Base-by-base conservation (phyloP, 2,113 vertebrate genomes). In the Pitta sordida region DNA sequence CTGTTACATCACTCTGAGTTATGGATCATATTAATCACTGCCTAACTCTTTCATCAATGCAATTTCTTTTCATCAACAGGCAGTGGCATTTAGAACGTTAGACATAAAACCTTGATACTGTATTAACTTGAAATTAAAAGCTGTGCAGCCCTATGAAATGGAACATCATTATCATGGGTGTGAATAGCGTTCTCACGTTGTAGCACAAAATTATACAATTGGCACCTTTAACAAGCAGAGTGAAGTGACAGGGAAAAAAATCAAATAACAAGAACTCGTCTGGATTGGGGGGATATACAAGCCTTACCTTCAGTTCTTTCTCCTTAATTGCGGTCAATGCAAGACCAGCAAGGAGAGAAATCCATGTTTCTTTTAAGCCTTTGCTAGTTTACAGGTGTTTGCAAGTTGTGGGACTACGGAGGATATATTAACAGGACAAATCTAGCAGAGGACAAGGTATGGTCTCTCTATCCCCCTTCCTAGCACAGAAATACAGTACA, bases 11-110 rank as follows among this genome's bases (percentile, higher is more conserved):
- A 73, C 82, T 62, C 85, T 89, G 95, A 96, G 89, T 97, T 98
- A 97, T 92, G 96, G 95, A 19, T 79, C 77, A 96, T 97, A 98
- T 98, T 97, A 97, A 97, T 98, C 97, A 97, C 94, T 96, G 96
- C 93, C 96, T 97, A 97, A 97, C 91, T 37, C 29, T 94, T 97
- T 96, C 95, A 90, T 98, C 98, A 95, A 96, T 97, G 92, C 86
- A 91, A 96, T 95, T 96, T 97, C 96, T 96, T 97, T 94, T 94
- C 96, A 96, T 96, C 96, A 97, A 96, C 87, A 74, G 91, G 68
- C 94, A 83, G 39, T 81, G 89, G 90, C 82, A 88, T 94, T 95
- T 94, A 86, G 91, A 96, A 85, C 6, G n/a, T 83, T 52, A 58
- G 55, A 90, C 78, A 58, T 93, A 94, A 97, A 95, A 56, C 43